Base-by-base conservation (phyloP, 37 sponge, comb jelly and placozoan genomes). In the Beroe forskalii region DNA sequence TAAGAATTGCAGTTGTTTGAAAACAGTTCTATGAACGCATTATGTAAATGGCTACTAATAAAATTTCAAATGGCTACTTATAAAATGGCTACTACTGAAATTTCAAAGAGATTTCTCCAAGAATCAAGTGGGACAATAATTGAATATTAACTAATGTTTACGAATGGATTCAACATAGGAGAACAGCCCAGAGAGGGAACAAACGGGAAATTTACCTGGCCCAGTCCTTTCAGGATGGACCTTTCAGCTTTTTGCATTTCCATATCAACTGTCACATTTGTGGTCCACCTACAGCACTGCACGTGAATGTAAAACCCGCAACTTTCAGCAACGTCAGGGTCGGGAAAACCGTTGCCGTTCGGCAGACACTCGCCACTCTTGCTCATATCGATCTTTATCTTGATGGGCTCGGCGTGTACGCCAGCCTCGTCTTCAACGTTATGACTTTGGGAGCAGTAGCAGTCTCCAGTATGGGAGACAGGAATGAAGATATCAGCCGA, bases 211-310 rank as follows among this genome's bases (percentile, higher is more conserved):
- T 33, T 72, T 43, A 80, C 86, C 86, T 80, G 86, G 0, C 86
- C 86, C 14, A 80, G 86, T 1, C 86, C 86, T 80, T 44, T 80
- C 55, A 80, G 55, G 25, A 80, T 32, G 3, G 22, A 44, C 40
- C 86, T 41, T 38, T 80, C 86, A 80, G 86, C 86, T 80, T 80
- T 80, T 20, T 33, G 23, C 86, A 80, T 80, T 38, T 80, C 86
- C 28, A 80, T 41, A 3, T 80, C 86, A 27, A 37, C 24, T n/a
- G 86, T 20, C 48, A 80, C 86, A 80, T 38, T 80, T 17, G 30
- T 80, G 3, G 86, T 44, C 86, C 86, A 80, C 27, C 86, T 35
- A 25, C 86, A 80, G 27, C 86, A 80, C 86, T 80, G 38, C 0
- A 80, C 48, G 55, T 80, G 86, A 4, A 80, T 17, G 55, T 80